Evolutionary conservation across 2,113 vertebrate species (phyloP).

Genomic region (Paramisgurnus dabryanus): DNA sequence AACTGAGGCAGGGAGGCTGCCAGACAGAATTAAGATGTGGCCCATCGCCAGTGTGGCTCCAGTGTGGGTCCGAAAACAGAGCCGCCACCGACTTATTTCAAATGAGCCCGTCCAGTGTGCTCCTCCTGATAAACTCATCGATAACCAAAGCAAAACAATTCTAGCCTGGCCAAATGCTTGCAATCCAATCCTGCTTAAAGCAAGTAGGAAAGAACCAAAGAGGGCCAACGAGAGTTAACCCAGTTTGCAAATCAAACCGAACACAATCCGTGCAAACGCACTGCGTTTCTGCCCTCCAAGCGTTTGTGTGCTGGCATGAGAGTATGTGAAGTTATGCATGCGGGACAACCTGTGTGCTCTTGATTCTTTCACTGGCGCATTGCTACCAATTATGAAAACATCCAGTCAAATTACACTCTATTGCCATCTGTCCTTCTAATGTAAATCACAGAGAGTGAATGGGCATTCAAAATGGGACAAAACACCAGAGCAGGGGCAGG

Average conservation of each 20-base stretch:
- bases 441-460: slow-evolving; percentile 69
- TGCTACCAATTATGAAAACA: slow-evolving; percentile 66
- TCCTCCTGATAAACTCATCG: slow-evolving; percentile 63
- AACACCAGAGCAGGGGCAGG: slow-evolving; percentile 67
- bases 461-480: slow-evolving; percentile 73
- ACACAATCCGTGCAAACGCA: neutral
- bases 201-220: slow-evolving; percentile 35
- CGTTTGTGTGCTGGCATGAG: neutral
- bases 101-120: slow-evolving; percentile 59
- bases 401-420: slow-evolving; percentile 80
- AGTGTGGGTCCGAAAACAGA: slow-evolving; percentile 67
- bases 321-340: slow-evolving; percentile 49
- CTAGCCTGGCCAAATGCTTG: slow-evolving; percentile 43
- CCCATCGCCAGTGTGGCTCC: slow-evolving; percentile 74
- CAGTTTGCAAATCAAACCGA: slow-evolving; percentile 31
- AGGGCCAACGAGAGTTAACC: slow-evolving; percentile 31
- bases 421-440: slow-evolving; percentile 81
- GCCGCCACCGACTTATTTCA: slow-evolving; percentile 56
- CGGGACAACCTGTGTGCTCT: slow-evolving; percentile 36
- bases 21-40: slow-evolving; percentile 83
- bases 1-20: slow-evolving; percentile 69
- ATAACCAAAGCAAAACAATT: slow-evolving; percentile 65
- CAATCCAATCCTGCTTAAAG: slow-evolving; percentile 38
- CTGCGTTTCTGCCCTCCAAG: neutral
- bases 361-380: slow-evolving; percentile 53